Evolutionary conservation across 1,140 invertebrate species (phyloP), one percentile per base, ranked within the genome.

Genomic region (Centruroides sculpturatus): DNA sequence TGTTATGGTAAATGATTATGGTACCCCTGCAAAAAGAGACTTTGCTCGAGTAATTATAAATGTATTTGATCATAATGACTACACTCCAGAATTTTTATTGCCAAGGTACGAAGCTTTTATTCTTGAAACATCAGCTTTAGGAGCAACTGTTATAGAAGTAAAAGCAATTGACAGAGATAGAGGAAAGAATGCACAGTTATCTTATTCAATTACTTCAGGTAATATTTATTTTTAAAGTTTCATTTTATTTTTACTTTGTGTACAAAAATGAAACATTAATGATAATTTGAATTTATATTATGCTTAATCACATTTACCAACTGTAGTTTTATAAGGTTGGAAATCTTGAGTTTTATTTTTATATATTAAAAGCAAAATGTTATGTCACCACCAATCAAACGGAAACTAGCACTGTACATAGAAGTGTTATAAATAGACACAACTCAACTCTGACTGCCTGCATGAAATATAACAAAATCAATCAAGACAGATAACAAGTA

Each of bases 51-150:
- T 93, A 0, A 75, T 83, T 48, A 82, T 95, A 50, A 82, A 81
- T 53, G 86, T 95, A 1, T 80, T 84, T 67, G 92, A 93, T 75
- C 84, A 89, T 65, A 94, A 95, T 73, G 92, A 95, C 72, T 89
- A 93, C 70, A 76, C 83, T 34, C 92, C 92, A 0, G 82, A 85
- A 69, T 92, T 92, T 68, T 82, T 84, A 56, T 80, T 81, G 46
- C 79, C 81, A 67, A 81, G 86, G 56, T 79, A 87, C 12, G 81
- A 86, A 70, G 85, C 82, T 34, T 85, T 85, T 71, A 81, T 88
- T 3, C 85, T 77, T 64, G 86, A 89, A 73, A 87, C 83, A 3
- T 82, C 86, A 5, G 78, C 82, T 0, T 71, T 87, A 53, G 86
- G 85, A 8, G 83, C 84, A 0, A 80, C 79, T 7, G 81, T 89